A percentile compares a stretch with the other conserved stretches of the same genome.
Evolutionary conservation across 2,797 vertebrate genomes (phyloP).

Genomic region (Anolis apletophallus): DNA sequence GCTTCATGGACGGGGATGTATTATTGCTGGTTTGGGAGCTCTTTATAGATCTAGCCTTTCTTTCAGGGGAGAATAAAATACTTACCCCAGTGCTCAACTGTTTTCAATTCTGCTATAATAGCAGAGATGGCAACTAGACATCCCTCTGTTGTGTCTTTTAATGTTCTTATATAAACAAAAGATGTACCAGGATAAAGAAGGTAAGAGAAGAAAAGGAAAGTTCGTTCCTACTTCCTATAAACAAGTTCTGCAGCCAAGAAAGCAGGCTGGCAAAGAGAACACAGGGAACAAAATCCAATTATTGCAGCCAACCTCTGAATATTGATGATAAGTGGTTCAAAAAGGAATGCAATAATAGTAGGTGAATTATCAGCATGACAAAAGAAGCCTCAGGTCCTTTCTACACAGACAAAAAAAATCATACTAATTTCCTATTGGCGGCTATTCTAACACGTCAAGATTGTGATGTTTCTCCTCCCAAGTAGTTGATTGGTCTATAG

Average conservation of each 20-base stretch:
- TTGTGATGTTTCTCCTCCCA: too few relatives aligned
- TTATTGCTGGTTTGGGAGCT: not conserved
- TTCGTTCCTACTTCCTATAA: conserved; percentile 30
- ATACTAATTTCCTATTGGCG: too few relatives aligned
- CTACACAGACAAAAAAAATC: too few relatives aligned
- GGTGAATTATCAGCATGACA: not conserved
- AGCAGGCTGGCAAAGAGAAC: conserved; percentile 44
- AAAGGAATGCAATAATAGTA: not conserved
- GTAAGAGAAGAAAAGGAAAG: not conserved
- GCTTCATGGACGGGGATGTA: not conserved
- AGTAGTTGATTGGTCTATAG: too few relatives aligned
- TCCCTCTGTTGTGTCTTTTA: conserved; percentile 21
- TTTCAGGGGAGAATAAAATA: rapidly evolving
- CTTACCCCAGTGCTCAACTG: not conserved
- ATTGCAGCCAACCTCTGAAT: not conserved
- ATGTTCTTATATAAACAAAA: conserved; percentile 1
- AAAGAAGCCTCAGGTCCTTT: too few relatives aligned
- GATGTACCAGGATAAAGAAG: conserved; percentile 11
- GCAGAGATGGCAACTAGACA: not conserved
- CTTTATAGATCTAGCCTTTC: not conserved
- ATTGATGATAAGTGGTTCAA: not conserved
- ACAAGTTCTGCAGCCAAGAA: conserved; percentile 40
- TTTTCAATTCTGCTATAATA: not conserved
- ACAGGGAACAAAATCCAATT: not conserved
- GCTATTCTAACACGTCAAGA: too few relatives aligned